Conservation (phyloP, 2,888 invertebrate species). For the Epiblema foenella region DNA sequence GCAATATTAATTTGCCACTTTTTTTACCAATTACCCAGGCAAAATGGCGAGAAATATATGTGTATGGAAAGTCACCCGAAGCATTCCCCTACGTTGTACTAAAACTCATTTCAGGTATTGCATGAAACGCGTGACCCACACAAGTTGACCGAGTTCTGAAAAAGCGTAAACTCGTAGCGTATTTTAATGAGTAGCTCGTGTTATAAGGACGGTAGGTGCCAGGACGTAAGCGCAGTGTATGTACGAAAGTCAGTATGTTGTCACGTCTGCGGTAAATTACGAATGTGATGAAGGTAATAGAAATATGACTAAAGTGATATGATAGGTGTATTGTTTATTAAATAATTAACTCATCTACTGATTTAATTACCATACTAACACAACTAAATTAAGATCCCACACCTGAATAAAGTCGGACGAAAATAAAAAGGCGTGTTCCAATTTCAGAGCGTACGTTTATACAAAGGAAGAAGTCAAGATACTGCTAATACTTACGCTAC, state of each 20-base stretch:
- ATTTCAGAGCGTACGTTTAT: background rate
- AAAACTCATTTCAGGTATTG: constrained; percentile 18
- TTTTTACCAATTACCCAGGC: no score
- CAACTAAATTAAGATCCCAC: no score
- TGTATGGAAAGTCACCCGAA: background rate
- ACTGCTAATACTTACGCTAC: background rate
- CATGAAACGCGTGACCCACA: constrained; percentile 18
- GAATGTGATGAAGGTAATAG: no score
- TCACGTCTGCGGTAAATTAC: no score
- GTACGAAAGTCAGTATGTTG: constrained; percentile 12
- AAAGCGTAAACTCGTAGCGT: constrained; percentile 34
- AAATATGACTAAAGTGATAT: no score
- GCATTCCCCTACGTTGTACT: background rate
- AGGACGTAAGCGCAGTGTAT: constrained; percentile 9
- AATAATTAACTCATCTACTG: no score
- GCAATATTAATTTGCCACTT: no score
- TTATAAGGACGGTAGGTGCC: constrained; percentile 27
- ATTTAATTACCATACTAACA: no score
- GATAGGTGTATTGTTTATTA: no score
- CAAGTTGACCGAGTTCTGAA: constrained; percentile 29
- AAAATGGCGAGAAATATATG: no score
- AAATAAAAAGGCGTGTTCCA: background rate
- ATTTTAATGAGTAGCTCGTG: constrained; percentile 37
- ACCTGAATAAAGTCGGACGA: no score
- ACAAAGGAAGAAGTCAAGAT: background rate